Percentiles rank a stretch among this genome's conserved stretches.
Evolutionary conservation across 2,797 vertebrate genomes (phyloP).

Genomic region (Saxicola maurus): DNA sequence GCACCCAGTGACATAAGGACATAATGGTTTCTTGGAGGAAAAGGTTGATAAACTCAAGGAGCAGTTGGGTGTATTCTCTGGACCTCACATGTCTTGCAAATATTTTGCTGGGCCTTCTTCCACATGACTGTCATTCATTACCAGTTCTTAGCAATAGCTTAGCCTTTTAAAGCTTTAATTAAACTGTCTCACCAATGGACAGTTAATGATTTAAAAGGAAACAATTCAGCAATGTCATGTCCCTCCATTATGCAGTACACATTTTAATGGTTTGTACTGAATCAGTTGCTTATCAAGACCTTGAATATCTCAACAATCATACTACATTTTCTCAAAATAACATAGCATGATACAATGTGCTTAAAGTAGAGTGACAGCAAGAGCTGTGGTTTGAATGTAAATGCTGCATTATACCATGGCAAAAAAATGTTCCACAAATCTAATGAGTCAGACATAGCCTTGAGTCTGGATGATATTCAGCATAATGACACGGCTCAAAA

Average conservation of each 20-base stretch:
- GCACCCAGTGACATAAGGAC: neutral
- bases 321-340: conserved; percentile 36
- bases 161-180: conserved; percentile 46
- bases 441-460: conserved; percentile 26
- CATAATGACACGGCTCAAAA: conserved; percentile 19
- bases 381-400: conserved; percentile 24
- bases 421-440: neutral
- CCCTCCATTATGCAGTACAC: neutral
- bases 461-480: conserved; percentile 42
- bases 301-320: conserved; percentile 16
- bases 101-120: neutral
- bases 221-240: conserved; percentile 29
- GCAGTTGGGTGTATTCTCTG: neutral
- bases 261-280: conserved; percentile 23
- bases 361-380: conserved; percentile 22
- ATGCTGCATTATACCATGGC: neutral
- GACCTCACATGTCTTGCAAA: neutral
- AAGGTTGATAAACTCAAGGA: neutral
- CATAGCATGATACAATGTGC: neutral
- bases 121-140: conserved; percentile 9
- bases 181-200: conserved; percentile 45
- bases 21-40: neutral
- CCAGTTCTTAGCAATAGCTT: neutral
- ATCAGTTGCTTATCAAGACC: conserved; percentile 28
- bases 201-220: conserved; percentile 55